phyloP scores from a whole-genome alignment of 2,888 invertebrate species.

The Phortica magna region DNA sequence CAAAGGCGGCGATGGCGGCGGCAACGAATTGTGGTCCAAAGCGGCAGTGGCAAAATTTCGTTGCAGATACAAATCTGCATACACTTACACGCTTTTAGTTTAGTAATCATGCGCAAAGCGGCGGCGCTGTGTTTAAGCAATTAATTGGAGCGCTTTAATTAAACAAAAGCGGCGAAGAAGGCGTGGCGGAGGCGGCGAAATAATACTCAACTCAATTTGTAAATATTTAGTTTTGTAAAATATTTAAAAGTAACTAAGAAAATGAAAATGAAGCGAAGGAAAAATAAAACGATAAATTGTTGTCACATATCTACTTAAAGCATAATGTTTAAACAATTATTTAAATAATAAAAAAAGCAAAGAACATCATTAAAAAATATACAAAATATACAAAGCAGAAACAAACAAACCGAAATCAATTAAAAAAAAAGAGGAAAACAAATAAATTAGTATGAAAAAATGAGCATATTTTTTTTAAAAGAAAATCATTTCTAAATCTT shows the following conservation, averaged over 20 bases:
- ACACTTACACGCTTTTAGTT: background rate
- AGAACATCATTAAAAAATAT: background rate
- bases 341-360: conserved; percentile 18
- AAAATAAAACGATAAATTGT: conserved; percentile 37
- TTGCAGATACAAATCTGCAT: background rate
- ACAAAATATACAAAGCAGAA: background rate
- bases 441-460: background rate
- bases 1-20: background rate
- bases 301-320: conserved; percentile 49
- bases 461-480: background rate
- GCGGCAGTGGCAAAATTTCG: background rate
- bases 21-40: conserved; percentile 20
- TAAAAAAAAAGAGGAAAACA: conserved; percentile 1
- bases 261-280: background rate
- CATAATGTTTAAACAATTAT: conserved; percentile 24
- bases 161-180: too few species aligned
- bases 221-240: conserved; percentile 51
- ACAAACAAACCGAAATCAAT: background rate
- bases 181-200: too few species aligned
- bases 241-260: background rate
- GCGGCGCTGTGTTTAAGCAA: conserved; percentile 51
- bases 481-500: conserved; percentile 1
- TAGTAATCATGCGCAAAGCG: background rate
- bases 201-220: conserved; percentile 43
- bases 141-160: too few species aligned